Evolutionary conservation across 2,888 invertebrate species (phyloP).

Genomic region (Cosmia trapezina): DNA sequence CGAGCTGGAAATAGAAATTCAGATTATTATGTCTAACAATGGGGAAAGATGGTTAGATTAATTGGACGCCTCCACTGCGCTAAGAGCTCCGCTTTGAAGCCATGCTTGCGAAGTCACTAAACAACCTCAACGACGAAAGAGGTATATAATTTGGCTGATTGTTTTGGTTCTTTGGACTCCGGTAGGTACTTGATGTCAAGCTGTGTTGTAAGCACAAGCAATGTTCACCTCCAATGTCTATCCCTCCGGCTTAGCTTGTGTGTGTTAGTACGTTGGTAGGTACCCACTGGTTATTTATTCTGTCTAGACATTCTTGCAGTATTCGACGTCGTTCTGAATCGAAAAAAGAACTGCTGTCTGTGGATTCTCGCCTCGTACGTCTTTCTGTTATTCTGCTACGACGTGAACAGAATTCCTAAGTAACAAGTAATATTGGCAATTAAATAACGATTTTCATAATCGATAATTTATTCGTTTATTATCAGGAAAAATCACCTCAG

Average conservation of each 20-base stretch:
- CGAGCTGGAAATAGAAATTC: not conserved
- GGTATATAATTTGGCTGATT: slow-evolving; percentile 29
- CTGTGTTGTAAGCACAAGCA: slow-evolving; percentile 81
- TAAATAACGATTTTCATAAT: slow-evolving; percentile 19
- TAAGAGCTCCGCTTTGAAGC: slow-evolving; percentile 41
- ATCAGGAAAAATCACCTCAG: slow-evolving; percentile 28
- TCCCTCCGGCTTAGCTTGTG: slow-evolving; percentile 85
- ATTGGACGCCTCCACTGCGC: slow-evolving; percentile 37
- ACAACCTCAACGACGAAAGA: slow-evolving; percentile 18
- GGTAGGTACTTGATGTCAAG: slow-evolving; percentile 79
- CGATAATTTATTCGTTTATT: slow-evolving; percentile 17
- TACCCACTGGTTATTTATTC: slow-evolving; percentile 71
- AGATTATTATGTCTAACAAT: slow-evolving; percentile 14
- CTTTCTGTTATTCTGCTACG: slow-evolving; percentile 42
- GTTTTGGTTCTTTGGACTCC: slow-evolving; percentile 81
- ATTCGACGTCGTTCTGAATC: slow-evolving; percentile 72
- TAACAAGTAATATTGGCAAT: slow-evolving; percentile 31
- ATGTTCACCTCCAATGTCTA: slow-evolving; percentile 77
- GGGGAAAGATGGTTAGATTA: slow-evolving; percentile 26
- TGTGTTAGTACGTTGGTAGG: slow-evolving; percentile 75
- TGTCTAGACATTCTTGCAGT: slow-evolving; percentile 71
- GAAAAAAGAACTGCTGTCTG: slow-evolving; percentile 40
- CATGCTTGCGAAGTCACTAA: slow-evolving; percentile 20
- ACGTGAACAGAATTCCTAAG: slow-evolving; percentile 45
- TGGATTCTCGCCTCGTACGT: slow-evolving; percentile 54